Evolutionary conservation across 2,113 vertebrate genomes (phyloP).

Genomic region (Rhadina sibilatrix): DNA sequence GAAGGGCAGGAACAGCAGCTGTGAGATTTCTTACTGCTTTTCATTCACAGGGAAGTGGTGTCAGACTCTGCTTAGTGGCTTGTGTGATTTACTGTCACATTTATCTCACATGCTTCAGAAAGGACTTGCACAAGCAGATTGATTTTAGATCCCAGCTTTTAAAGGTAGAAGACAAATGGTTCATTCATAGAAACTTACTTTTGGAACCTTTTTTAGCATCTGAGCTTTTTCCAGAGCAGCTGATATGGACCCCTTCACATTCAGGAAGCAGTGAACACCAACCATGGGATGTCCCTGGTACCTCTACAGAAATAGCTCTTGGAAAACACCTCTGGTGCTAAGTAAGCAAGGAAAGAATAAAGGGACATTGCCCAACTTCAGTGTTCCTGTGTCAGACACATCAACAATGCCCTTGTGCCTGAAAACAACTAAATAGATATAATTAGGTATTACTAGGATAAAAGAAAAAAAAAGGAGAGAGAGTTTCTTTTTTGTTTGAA

Average conservation of each 20-base stretch:
- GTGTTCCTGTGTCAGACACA: neutral
- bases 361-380: rapidly evolving
- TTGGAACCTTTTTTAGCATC: neutral
- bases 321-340: neutral
- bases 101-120: neutral
- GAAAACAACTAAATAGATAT: neutral
- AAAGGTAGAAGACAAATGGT: neutral
- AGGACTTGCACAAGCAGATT: neutral
- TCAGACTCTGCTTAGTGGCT: neutral
- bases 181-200: neutral
- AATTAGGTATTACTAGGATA: neutral
- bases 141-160: neutral
- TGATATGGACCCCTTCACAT: neutral
- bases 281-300: neutral
- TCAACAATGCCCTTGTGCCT: neutral
- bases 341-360: neutral
- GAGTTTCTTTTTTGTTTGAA: neutral
- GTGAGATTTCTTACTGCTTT: constrained; percentile 59
- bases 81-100: constrained; percentile 7
- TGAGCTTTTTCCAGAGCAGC: neutral
- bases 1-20: constrained; percentile 53
- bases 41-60: constrained; percentile 58
- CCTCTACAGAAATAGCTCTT: neutral
- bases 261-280: neutral
- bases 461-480: neutral